phyloP scores from a whole-genome alignment of 2,888 invertebrate species.

The Trichopoda pennipes region DNA sequence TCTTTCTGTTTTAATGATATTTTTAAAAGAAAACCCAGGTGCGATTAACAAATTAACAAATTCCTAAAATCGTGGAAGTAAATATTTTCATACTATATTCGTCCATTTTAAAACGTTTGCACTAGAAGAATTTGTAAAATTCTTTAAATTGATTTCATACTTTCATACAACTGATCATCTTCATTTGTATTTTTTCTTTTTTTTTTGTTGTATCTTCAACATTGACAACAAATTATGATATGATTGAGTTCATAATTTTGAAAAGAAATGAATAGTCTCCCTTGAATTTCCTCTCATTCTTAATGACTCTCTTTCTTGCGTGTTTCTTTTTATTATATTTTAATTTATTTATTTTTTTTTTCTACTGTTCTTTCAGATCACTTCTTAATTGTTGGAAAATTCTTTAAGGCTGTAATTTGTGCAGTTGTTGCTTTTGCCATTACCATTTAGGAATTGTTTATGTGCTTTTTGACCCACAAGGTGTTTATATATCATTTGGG shows the following conservation, averaged over 20 bases:
- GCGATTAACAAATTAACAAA: no score
- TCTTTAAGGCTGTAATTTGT: constrained; percentile 22
- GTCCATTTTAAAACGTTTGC: no score
- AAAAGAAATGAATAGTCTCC: constrained; percentile 15
- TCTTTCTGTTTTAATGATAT: no score
- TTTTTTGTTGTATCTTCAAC: constrained; percentile 39
- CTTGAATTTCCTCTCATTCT: neutral
- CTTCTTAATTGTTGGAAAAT: constrained; percentile 48
- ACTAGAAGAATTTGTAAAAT: neutral
- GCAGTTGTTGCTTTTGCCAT: constrained; percentile 34
- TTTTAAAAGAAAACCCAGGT: no score
- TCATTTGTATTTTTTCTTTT: constrained; percentile 21
- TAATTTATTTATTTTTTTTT: neutral
- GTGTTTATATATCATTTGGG: constrained; percentile 65
- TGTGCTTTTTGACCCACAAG: constrained; percentile 70
- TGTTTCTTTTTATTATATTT: neutral
- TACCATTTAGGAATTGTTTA: constrained; percentile 68
- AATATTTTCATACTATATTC: no score
- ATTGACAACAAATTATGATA: constrained; percentile 67
- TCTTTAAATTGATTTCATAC: neutral
- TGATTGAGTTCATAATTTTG: constrained; percentile 62
- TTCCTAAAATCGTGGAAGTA: no score
- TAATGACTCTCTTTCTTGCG: neutral
- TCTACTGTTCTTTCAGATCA: constrained; percentile 5
- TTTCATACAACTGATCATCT: constrained; percentile 19